Evolutionary conservation across 2,888 invertebrate species (phyloP).

Genomic region (Rhagium mordax): DNA sequence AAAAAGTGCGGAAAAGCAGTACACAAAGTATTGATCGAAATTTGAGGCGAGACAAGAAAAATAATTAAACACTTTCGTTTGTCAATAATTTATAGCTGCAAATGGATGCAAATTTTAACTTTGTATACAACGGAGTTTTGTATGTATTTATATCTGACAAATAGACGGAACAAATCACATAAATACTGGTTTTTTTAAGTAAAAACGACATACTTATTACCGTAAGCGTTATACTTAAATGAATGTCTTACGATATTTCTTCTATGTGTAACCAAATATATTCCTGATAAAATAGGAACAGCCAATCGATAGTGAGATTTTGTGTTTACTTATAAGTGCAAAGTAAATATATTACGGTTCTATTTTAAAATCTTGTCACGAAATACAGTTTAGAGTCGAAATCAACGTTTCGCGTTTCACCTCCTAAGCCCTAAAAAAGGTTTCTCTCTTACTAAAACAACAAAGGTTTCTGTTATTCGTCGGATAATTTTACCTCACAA

Average conservation of each 20-base stretch:
- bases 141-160: too few species aligned
- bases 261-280: too few species aligned
- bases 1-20: slow-evolving; percentile 25
- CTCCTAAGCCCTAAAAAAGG: slow-evolving; percentile 40
- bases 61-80: slow-evolving; percentile 19
- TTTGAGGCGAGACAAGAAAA: slow-evolving; percentile 23
- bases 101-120: background rate
- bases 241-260: too few species aligned
- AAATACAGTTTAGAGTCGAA: slow-evolving; percentile 44
- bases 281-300: too few species aligned
- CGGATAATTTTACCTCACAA: slow-evolving; percentile 31
- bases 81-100: slow-evolving; percentile 18
- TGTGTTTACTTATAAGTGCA: too few species aligned
- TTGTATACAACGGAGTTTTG: too few species aligned
- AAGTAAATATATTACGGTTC: slow-evolving; percentile 27
- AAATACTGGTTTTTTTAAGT: too few species aligned
- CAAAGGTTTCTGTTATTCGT: slow-evolving; percentile 35
- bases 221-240: too few species aligned
- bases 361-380: slow-evolving; percentile 47
- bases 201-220: too few species aligned
- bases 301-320: too few species aligned
- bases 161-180: too few species aligned
- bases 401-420: slow-evolving; percentile 51
- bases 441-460: slow-evolving; percentile 35
- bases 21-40: slow-evolving; percentile 24